These are phyloP conservation scores for Lipotes vexillifer DNA, from an alignment of 2,113 vertebrate genomes.

Conservation along the genomic window DNA sequence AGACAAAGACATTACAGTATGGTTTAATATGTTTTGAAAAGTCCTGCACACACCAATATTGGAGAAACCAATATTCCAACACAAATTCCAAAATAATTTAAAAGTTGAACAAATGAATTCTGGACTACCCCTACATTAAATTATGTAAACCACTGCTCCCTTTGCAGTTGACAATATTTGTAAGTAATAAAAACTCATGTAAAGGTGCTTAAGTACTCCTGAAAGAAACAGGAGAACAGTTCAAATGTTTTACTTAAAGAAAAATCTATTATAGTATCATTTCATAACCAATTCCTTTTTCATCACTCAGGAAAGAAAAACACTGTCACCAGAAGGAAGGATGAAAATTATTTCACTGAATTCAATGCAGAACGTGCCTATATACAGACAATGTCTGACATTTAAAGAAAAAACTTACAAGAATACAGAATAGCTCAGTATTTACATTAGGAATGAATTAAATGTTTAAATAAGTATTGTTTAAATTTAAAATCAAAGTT, in stretches of 20 bases:
- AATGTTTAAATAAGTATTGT: conserved; percentile 65
- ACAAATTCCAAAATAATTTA: conserved; percentile 41
- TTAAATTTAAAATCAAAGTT: conserved; percentile 65
- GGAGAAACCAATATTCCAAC: background rate
- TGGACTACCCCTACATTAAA: background rate
- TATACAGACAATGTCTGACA: conserved; percentile 57
- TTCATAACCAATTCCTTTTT: conserved; percentile 47
- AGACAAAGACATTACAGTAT: background rate
- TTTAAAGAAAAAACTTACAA: conserved; percentile 44
- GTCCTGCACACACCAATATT: background rate
- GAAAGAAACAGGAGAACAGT: background rate
- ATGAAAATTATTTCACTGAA: conserved; percentile 50
- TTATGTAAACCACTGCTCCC: background rate
- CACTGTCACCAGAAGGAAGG: conserved; percentile 3
- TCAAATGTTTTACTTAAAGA: conserved; percentile 24
- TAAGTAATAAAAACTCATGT: conserved; percentile 20
- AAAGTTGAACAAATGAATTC: conserved; percentile 19
- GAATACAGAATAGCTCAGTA: conserved; percentile 44
- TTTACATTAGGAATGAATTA: conserved; percentile 64
- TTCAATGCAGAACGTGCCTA: conserved; percentile 48
- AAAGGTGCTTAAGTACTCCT: conserved; percentile 1
- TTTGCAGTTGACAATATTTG: background rate
- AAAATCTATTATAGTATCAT: conserved; percentile 5
- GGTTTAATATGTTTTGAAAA: background rate
- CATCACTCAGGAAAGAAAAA: conserved; percentile 56